Conservation (phyloP, 2,888 invertebrate species). For the Linnaemya vulpina region DNA sequence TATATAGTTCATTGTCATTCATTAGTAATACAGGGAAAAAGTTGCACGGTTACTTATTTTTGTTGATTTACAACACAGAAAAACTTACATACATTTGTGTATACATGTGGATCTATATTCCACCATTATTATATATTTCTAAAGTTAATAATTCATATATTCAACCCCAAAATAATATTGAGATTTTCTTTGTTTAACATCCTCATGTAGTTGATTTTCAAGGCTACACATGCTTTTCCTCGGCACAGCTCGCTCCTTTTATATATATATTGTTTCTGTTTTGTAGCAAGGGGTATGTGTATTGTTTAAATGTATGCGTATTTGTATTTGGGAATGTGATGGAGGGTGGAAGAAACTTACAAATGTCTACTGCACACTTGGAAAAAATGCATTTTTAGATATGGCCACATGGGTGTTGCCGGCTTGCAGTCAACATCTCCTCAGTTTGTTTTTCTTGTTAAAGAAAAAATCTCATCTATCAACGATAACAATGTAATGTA, state of each 20-base stretch:
- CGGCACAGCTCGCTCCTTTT: conserved; percentile 19
- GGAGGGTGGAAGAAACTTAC: conserved; percentile 53
- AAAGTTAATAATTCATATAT: conserved; percentile 34
- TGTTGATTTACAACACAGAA: too few species aligned
- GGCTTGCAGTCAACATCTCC: conserved; percentile 53
- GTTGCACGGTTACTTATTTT: too few species aligned
- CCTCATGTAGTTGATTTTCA: conserved; percentile 46
- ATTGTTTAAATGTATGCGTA: conserved; percentile 28
- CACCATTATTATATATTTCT: not conserved
- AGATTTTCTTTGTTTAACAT: conserved; percentile 63
- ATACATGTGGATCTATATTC: not conserved
- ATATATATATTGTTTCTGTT: conserved; percentile 1
- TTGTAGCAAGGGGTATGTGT: conserved; percentile 54
- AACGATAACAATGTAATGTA: conserved; percentile 37
- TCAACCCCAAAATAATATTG: conserved; percentile 59
- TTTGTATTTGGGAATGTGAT: conserved; percentile 34
- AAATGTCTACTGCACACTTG: conserved; percentile 42
- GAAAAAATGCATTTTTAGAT: conserved; percentile 46
- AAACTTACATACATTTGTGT: conserved; percentile 17
- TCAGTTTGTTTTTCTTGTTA: conserved; percentile 25
- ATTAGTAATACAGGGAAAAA: conserved; percentile 14
- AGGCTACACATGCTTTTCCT: conserved; percentile 60
- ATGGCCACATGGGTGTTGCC: conserved; percentile 70
- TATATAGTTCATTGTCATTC: conserved; percentile 22
- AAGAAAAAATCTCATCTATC: conserved; percentile 55